Evolutionary conservation across 2,888 invertebrate species (phyloP).

Genomic region (Graphium colonna): DNA sequence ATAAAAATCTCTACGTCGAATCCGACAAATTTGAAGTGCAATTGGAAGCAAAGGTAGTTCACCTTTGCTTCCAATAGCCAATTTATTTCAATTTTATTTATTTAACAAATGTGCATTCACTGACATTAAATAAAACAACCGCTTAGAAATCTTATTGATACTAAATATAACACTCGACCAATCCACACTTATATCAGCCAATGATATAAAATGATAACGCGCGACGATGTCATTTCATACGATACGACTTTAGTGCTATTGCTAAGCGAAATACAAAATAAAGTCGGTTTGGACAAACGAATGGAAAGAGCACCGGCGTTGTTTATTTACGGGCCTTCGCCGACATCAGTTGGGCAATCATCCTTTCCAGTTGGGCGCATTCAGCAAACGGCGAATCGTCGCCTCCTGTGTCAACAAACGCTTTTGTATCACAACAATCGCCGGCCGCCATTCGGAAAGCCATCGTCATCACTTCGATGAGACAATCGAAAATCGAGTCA

Average conservation of each 20-base stretch:
- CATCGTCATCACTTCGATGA: too few species aligned
- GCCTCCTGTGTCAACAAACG: slow-evolving; percentile 47
- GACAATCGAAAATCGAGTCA: too few species aligned
- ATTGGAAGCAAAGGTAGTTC: background rate
- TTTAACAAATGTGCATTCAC: background rate
- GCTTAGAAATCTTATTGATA: background rate
- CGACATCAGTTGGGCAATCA: slow-evolving; percentile 66
- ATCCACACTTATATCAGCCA: slow-evolving; percentile 2
- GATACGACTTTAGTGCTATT: background rate
- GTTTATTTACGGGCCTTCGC: slow-evolving; percentile 60
- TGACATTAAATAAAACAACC: background rate
- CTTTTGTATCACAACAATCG: slow-evolving; percentile 46
- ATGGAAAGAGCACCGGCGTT: slow-evolving; percentile 46
- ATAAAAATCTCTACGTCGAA: background rate
- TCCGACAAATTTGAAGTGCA: too few species aligned
- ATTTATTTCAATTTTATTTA: background rate
- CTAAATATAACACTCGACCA: background rate
- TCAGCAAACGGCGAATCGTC: slow-evolving; percentile 52
- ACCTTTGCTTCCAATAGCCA: background rate
- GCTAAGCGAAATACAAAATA: slow-evolving; percentile 31
- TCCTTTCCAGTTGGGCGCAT: slow-evolving; percentile 52
- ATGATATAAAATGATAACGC: slow-evolving; percentile 6
- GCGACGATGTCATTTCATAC: background rate
- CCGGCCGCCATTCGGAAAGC: too few species aligned
- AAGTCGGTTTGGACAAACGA: slow-evolving; percentile 46